Evolutionary conservation across 2,113 vertebrate genomes (phyloP).

Genomic region (Chaetodon auriga): DNA sequence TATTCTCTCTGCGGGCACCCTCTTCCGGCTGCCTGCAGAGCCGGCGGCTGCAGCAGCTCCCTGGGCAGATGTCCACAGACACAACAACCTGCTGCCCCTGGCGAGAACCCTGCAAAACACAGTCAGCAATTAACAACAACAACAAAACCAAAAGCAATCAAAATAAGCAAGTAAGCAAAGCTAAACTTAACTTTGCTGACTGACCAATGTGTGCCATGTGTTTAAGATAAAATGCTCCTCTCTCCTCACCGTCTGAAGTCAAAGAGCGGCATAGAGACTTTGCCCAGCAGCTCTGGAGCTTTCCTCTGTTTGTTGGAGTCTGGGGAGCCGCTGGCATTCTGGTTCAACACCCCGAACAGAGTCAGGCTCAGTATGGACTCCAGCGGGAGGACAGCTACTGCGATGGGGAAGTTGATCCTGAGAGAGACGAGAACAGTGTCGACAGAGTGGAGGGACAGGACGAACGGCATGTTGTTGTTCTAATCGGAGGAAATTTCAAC

Average conservation of each 20-base stretch:
- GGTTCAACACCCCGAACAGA: constrained; percentile 93
- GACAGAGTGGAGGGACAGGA: not conserved
- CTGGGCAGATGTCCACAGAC: constrained; percentile 89
- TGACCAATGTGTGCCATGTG: not conserved
- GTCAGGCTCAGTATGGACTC: constrained; percentile 92
- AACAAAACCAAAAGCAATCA: not conserved
- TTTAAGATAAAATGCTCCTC: not conserved
- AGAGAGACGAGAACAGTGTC: constrained; percentile 4
- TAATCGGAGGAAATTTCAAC: not conserved
- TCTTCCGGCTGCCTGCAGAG: constrained; percentile 83
- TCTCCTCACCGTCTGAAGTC: constrained; percentile 91
- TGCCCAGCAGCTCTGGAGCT: constrained; percentile 92
- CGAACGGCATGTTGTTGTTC: not conserved
- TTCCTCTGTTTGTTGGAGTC: constrained; percentile 97
- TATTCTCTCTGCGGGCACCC: constrained; percentile 87
- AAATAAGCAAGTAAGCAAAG: not conserved
- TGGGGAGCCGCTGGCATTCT: constrained; percentile 91
- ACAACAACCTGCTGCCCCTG: constrained; percentile 90
- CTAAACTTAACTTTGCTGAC: not conserved
- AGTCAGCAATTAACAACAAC: not conserved
- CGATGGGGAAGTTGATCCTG: constrained; percentile 97
- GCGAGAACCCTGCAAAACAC: constrained; percentile 87
- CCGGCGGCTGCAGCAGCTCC: constrained; percentile 69
- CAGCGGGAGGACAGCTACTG: constrained; percentile 93
- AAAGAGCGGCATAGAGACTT: constrained; percentile 94